Conservation (phyloP, 2,888 invertebrate genomes). For the Trichogramma evanescens region DNA sequence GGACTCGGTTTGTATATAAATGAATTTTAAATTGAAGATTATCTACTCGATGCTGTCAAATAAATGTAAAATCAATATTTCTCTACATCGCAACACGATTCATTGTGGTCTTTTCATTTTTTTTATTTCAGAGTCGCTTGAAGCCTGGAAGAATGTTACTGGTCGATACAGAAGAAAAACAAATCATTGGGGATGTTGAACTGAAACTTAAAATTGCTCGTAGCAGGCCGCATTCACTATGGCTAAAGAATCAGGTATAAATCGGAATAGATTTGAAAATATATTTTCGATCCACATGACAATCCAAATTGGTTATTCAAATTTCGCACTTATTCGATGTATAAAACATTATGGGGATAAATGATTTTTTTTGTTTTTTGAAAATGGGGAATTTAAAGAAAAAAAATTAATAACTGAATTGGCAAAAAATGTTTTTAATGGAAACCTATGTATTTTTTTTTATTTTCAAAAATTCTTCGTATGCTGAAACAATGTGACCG, state of each 20-base stretch:
- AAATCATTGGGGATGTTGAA: constrained; percentile 88
- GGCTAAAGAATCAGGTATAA: constrained; percentile 82
- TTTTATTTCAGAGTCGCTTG: constrained; percentile 73
- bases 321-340: no score
- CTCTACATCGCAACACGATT: constrained; percentile 13
- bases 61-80: constrained; percentile 27
- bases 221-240: constrained; percentile 81
- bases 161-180: constrained; percentile 87
- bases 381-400: background rate
- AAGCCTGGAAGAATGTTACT: constrained; percentile 98
- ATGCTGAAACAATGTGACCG: constrained; percentile 40
- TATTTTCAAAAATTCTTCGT: constrained; percentile 42
- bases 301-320: no score
- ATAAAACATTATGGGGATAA: no score
- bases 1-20: constrained; percentile 44
- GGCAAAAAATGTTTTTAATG: background rate
- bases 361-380: background rate
- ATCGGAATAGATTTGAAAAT: no score
- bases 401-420: background rate
- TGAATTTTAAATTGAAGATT: constrained; percentile 30
- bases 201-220: constrained; percentile 81
- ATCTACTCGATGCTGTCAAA: constrained; percentile 40
- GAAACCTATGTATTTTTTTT: constrained; percentile 11
- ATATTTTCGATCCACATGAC: no score
- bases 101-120: constrained; percentile 22